These are phyloP conservation scores for Monoplex corrugatus DNA, from an alignment of 2,888 invertebrate species.

Conservation along the genomic window DNA sequence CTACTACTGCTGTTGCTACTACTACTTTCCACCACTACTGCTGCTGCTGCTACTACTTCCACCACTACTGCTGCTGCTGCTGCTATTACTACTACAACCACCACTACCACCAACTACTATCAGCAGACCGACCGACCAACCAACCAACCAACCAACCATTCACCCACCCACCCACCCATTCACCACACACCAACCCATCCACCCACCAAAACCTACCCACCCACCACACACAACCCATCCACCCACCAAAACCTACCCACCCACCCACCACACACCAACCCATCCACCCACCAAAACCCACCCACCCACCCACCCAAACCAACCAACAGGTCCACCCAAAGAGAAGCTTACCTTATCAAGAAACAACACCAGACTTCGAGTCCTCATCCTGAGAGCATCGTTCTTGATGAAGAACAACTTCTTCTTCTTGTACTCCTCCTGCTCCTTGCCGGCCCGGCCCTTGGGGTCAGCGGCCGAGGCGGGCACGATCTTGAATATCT, in stretches of 20 bases:
- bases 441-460: slow-evolving; percentile 37
- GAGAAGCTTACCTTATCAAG: slow-evolving; percentile 44
- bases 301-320: too few relatives aligned
- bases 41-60: background rate
- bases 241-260: background rate
- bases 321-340: too few relatives aligned
- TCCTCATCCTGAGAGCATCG: slow-evolving; percentile 38
- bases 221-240: background rate
- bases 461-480: background rate
- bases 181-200: background rate
- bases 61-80: background rate
- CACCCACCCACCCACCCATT: background rate
- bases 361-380: slow-evolving; percentile 31
- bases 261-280: background rate
- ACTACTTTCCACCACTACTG: background rate
- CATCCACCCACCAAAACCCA: background rate
- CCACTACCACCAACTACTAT: background rate
- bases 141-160: background rate
- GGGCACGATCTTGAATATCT: slow-evolving; percentile 52
- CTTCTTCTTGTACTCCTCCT: slow-evolving; percentile 31
- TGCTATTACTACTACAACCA: background rate
- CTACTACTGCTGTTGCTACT: background rate
- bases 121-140: too few relatives aligned
- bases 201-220: background rate
- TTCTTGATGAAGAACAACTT: slow-evolving; percentile 48